Base-by-base conservation (phyloP, 2,888 invertebrate species). In the Cyaniris semiargus region DNA sequence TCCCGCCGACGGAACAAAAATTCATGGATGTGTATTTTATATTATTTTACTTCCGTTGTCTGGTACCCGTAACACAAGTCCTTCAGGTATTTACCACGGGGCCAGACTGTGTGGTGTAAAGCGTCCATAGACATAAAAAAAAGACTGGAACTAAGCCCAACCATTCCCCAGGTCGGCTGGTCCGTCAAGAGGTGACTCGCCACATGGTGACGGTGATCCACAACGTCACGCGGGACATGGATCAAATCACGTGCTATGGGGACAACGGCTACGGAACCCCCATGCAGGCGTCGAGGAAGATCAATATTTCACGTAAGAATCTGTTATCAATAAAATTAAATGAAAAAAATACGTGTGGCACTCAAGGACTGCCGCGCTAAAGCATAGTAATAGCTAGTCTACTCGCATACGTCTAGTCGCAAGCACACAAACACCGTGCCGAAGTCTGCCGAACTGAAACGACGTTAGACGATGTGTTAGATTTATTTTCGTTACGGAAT, bases 241-340 rank as follows among this genome's bases (percentile, higher is more conserved):
- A 97, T 85, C 96, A 97, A 87, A 96, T 98, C 80, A 97, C 97
- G 0, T 98, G 98, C 88, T 97, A 97, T 89, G 97, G 97, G 0
- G 97, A 97, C 90, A 98, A 98, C 85, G 97, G 97, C 1, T 97
- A 97, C 85, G 97, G 97, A 0, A 96, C 97, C 0, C 97, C 97
- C 1, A 97, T 97, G 96, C 97, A 97, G 87, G 96, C 97, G 0
- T 96, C 97, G 0, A 94, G 96, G 81, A 96, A 96, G 86, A 96
- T 98, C 78, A 96, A 96, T 79, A 97, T 98, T 77, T 97, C 97
- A 84, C 97, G 97, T 97, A 38, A 38, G 38, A 38, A 38, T 8
- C 10, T 38, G 4, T 5, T 31, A 31, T 38, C 10, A 38, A 10
- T 38, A 38, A 38, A 38, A 38, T 38, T 1, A n/a, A n/a, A n/a